Conservation (phyloP, 2,113 vertebrate species). For the Chaenocephalus aceratus region DNA sequence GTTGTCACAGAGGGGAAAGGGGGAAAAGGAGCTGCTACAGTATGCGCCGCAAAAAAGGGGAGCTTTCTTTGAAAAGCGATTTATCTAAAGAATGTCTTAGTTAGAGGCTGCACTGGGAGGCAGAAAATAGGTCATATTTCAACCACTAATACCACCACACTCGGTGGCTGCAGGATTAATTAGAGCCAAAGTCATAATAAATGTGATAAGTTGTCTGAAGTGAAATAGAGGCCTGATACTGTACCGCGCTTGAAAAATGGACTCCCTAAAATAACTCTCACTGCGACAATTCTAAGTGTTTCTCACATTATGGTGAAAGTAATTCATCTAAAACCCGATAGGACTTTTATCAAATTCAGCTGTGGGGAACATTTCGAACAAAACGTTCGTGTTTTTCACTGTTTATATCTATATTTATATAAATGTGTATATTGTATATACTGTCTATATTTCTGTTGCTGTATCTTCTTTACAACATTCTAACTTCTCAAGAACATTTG, state of each 20-base stretch:
- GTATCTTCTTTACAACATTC: too few species aligned
- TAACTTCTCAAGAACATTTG: too few species aligned
- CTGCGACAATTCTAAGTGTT: slow-evolving; percentile 7
- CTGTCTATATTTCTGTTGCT: too few species aligned
- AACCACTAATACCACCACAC: slow-evolving; percentile 65
- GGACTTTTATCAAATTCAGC: neutral
- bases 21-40: slow-evolving; percentile 33
- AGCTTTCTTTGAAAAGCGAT: slow-evolving; percentile 71
- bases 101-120: slow-evolving; percentile 64
- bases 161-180: slow-evolving; percentile 74
- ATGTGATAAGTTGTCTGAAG: slow-evolving; percentile 59
- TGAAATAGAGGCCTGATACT: slow-evolving; percentile 44
- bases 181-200: slow-evolving; percentile 70
- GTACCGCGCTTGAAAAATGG: slow-evolving; percentile 15
- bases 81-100: slow-evolving; percentile 71
- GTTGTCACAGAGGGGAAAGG: slow-evolving; percentile 76
- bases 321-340: slow-evolving; percentile 11
- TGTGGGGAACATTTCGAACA: neutral
- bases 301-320: slow-evolving; percentile 4
- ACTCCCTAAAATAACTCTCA: slow-evolving; percentile 46
- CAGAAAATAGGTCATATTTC: slow-evolving; percentile 75
- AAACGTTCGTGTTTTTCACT: too few species aligned
- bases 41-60: slow-evolving; percentile 68
- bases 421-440: too few species aligned
- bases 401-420: too few species aligned